Percentiles rank a stretch among this genome's conserved stretches.
phyloP scores from a whole-genome alignment of 2,888 invertebrate species.

The Polydesmus complanatus region DNA sequence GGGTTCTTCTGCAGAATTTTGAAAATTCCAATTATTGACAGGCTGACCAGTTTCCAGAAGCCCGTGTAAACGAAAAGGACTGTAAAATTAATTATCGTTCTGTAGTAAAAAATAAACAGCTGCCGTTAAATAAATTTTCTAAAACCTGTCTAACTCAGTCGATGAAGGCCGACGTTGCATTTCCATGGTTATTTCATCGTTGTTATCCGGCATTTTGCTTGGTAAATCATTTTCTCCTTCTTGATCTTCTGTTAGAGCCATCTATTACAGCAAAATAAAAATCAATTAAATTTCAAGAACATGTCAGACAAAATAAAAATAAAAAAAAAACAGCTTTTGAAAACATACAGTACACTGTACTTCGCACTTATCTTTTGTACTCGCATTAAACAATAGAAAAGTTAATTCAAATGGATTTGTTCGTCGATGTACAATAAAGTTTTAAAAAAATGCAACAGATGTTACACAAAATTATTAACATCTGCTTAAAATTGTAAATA shows the following conservation, averaged over 20 bases:
- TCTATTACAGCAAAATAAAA: conserved; percentile 1
- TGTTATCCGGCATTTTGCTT: not conserved
- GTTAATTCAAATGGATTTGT: no score
- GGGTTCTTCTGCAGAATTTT: not conserved
- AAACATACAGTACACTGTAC: no score
- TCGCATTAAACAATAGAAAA: no score
- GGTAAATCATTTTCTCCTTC: not conserved
- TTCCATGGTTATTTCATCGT: not conserved
- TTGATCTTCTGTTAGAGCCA: conserved; percentile 6
- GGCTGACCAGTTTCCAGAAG: conserved; percentile 8
- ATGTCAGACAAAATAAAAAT: no score
- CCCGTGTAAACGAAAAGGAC: conserved; percentile 12
- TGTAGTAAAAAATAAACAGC: not conserved
- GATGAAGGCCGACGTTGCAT: conserved; percentile 6
- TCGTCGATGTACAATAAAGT: no score
- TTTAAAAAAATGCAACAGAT: no score
- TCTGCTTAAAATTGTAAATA: no score
- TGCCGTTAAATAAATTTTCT: not conserved
- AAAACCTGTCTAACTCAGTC: conserved; percentile 5
- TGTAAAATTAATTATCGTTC: not conserved
- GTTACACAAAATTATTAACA: no score
- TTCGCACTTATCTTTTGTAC: no score
- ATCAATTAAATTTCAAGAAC: no score
- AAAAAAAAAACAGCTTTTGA: no score
- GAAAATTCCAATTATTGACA: conserved; percentile 4